Conservation (phyloP, 2,888 invertebrate species). For the Dicyrtomina minuta region DNA sequence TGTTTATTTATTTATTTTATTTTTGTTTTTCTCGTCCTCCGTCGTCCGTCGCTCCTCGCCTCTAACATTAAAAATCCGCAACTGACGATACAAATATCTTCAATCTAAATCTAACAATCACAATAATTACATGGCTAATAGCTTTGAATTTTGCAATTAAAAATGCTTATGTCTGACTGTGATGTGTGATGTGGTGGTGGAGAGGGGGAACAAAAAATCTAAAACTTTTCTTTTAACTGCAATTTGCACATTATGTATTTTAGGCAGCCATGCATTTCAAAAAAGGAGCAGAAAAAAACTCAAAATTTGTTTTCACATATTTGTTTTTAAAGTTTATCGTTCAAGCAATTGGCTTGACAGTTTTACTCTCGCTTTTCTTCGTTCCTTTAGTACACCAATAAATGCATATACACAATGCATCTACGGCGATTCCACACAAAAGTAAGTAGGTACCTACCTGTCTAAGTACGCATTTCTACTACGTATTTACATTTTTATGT, state of each 20-base stretch:
- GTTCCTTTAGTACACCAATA: not conserved
- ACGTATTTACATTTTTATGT: too few relatives aligned
- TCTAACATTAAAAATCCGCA: not conserved
- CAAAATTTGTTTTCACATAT: slow-evolving; percentile 2
- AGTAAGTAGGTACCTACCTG: too few relatives aligned
- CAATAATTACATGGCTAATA: slow-evolving; percentile 17
- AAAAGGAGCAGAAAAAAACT: slow-evolving; percentile 9
- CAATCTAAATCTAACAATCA: not conserved
- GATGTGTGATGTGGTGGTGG: not conserved
- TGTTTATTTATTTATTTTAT: not conserved
- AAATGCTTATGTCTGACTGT: too few relatives aligned
- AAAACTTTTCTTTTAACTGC: slow-evolving; percentile 1
- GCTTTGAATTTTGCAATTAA: slow-evolving; percentile 15
- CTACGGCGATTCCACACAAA: too few relatives aligned
- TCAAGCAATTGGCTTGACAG: slow-evolving; percentile 3
- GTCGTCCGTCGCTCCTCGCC: too few relatives aligned
- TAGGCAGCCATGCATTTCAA: slow-evolving; percentile 20
- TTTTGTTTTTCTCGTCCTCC: too few relatives aligned
- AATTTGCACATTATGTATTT: slow-evolving; percentile 27
- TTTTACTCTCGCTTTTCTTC: slow-evolving; percentile 23
- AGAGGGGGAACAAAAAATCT: not conserved
- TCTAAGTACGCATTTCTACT: too few relatives aligned
- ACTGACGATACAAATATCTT: not conserved
- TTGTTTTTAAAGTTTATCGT: not conserved
- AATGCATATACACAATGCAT: too few relatives aligned